Base-by-base conservation (phyloP, 30 jellyfish, hydroid and myxozoan genomes). In the Cassiopea andromeda region DNA sequence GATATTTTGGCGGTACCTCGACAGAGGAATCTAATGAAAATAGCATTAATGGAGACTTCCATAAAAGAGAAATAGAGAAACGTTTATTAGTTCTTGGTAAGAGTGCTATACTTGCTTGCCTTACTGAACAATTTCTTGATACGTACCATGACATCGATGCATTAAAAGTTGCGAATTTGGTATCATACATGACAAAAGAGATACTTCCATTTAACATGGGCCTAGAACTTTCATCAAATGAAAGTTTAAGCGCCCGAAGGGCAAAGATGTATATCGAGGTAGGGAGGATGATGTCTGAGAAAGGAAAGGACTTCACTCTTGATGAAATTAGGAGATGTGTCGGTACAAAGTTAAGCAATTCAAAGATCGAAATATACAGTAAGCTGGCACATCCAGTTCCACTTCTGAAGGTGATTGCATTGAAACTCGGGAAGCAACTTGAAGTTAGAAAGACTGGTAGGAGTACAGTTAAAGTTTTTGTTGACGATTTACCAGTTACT, bases 381-480 rank as follows among this genome's bases (percentile, higher is more conserved):
- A 87, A 87, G 50, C 60, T 87, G 74, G 94, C 94, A 10, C 94
- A 87, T 71, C 94, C 94, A 1, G 59, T 46, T 15, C 74, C 85
- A 17, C 57, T 81, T 61, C 76, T 87, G 46, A 73, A 50, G n/a
- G 72, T 82, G 43, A 78, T 87, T 44, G 77, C 82, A 58, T 7
- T 38, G 60, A 48, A 38, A 58, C 73, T 48, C 27, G 90, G 74
- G 15, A 16, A 59, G 54, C 80, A 81, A 1, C 54, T 77, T 77
- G 94, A 87, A 60, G 86, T 70, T 2, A 47, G 90, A n/a, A 54
- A 78, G 48, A 73, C 60, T 6, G 94, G 94, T 15, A 3, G 64
- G 61, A 87, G 57, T 49, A 75, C 1, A 7, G 91, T 89, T 44
- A 64, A 75, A 16, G 88, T 89, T 1, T 73, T 48, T 47, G 60